Evolutionary conservation across 2,888 invertebrate species (phyloP).

Genomic region (Limnephilus lunatus): DNA sequence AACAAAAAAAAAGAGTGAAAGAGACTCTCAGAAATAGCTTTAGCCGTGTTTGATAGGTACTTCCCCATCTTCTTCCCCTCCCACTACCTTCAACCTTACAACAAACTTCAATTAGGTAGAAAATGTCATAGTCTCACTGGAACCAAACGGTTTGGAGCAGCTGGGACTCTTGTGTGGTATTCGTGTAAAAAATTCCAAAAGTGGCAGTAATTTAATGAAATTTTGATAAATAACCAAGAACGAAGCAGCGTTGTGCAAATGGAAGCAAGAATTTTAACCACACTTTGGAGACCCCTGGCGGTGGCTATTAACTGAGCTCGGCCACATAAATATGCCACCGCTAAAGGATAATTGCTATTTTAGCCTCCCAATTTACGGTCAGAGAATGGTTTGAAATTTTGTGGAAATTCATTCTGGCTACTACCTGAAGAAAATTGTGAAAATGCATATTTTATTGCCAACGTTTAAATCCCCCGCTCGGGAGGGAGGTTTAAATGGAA

Average conservation of each 20-base stretch:
- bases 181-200: background rate
- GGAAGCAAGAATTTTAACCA: constrained; percentile 15
- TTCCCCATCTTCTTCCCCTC: too few species aligned
- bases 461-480: constrained; percentile 3
- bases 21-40: too few species aligned
- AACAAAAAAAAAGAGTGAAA: too few species aligned
- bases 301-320: constrained; percentile 25
- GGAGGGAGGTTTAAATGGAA: background rate
- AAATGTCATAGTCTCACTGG: too few species aligned
- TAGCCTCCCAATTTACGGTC: constrained; percentile 46
- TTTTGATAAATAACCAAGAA: background rate
- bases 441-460: constrained; percentile 39
- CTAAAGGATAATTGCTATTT: constrained; percentile 47
- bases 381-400: constrained; percentile 27
- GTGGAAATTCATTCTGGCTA: constrained; percentile 30
- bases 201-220: background rate
- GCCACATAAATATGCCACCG: constrained; percentile 43
- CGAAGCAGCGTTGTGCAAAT: background rate
- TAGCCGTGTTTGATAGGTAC: too few species aligned
- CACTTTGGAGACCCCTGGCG: constrained; percentile 31
- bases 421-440: constrained; percentile 37
- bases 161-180: too few species aligned
- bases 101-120: too few species aligned
- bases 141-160: too few species aligned
- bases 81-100: too few species aligned